Conservation (phyloP, 2,888 invertebrate species). For the Torymus auratus region DNA sequence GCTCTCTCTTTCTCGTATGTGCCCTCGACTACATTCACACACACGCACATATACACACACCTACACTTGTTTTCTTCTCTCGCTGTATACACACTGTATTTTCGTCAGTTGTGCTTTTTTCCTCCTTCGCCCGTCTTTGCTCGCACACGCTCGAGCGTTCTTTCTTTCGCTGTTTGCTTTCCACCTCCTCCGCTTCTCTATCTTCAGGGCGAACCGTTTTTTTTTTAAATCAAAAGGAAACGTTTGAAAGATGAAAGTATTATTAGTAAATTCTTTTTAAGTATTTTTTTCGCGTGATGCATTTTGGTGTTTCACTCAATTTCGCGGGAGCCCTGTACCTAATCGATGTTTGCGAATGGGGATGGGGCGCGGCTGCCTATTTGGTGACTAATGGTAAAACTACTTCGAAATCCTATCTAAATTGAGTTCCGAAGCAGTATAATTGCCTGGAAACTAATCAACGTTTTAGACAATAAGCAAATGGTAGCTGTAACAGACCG, state of each 20-base stretch:
- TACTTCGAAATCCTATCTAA: no score
- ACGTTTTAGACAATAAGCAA: no score
- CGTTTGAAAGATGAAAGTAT: neutral
- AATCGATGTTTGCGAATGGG: no score
- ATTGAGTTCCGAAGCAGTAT: no score
- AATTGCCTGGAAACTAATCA: no score
- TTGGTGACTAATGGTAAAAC: no score
- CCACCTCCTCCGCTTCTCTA: conserved; percentile 2
- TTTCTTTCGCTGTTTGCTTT: conserved; percentile 17
- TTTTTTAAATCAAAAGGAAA: neutral
- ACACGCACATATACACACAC: neutral
- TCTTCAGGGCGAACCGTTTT: neutral
- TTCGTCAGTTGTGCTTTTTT: conserved; percentile 11
- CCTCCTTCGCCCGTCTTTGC: no score
- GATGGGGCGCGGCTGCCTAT: no score
- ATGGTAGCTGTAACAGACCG: no score
- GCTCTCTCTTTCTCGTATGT: conserved; percentile 34
- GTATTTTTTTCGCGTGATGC: no score
- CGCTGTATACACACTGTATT: conserved; percentile 1
- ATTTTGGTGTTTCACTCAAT: no score
- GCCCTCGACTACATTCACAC: neutral
- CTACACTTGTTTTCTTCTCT: conserved; percentile 4
- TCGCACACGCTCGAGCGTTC: neutral
- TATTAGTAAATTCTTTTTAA: neutral
- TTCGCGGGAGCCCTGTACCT: no score